Evolutionary conservation across 2,113 vertebrate genomes (phyloP), one percentile per base, ranked within the genome.

Genomic region (Sphaerodactylus townsendi): DNA sequence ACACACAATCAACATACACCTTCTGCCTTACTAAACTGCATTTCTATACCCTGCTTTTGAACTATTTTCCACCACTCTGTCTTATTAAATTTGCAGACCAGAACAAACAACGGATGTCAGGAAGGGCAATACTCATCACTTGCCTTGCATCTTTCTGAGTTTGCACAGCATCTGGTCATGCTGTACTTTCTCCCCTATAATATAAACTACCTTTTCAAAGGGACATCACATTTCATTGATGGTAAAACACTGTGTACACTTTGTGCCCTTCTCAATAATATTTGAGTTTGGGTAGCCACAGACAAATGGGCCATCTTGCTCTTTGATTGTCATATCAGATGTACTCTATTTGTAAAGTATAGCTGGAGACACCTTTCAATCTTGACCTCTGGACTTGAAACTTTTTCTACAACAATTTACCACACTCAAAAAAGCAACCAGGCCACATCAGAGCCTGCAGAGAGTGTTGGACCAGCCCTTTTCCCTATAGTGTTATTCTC

Each of bases 71-170:
- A 44, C 41, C 41, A 86, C 17, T 7, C 17, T 75, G 76, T 41
- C 80, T 68, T 83, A 50, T 23, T 85, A 74, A 78, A 85, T 59
- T 73, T 85, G 74, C 56, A 84, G 82, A 86, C 74, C 86, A 89
- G 53, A 1, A 79, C 48, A 90, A 90, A 93, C 81, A 92, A 0
- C 1, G 25, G 25, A 80, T 44, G 71, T 78, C 76, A 75, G 81
- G 30, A 48, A 68, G 35, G 68, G 72, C 82, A 82, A 91, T 85
- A 85, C 78, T 77, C 50, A 84, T 89, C 64, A 75, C 0, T 0
- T 21, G 65, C 2, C 2, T 0, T 39, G 41, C 46, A 0, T 1
- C 15, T 9, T 70, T 66, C 37, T 70, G 30, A 92, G 92, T 93
- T 92, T 91, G 74, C 69, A 77, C 30, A 82, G n/a, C 84, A 81